A percentile compares a stretch with the other conserved stretches of the same genome.
These are phyloP conservation scores for Xenopus petersii DNA, from an alignment of 2,797 vertebrate genomes.

Conservation along the genomic window DNA sequence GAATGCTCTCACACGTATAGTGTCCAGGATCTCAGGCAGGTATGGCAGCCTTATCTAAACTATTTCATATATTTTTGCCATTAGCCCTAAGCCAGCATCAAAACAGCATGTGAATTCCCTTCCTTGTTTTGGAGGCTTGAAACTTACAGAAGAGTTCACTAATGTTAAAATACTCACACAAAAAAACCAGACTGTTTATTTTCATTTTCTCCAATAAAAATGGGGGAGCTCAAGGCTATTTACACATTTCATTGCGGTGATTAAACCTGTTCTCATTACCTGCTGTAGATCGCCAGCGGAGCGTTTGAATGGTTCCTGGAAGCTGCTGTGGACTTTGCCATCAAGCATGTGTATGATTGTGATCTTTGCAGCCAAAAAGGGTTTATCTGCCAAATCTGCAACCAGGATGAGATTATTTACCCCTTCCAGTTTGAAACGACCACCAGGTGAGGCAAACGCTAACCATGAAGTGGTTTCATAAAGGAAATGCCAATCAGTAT, in stretches of 20 bases:
- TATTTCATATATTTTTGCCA: too few relatives aligned
- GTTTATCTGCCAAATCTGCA: slow-evolving; percentile 94
- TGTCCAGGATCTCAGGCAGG: slow-evolving; percentile 82
- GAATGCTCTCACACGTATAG: slow-evolving; percentile 88
- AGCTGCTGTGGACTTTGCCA: slow-evolving; percentile 72
- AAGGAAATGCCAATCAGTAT: too few relatives aligned
- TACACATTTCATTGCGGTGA: too few relatives aligned
- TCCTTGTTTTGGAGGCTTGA: too few relatives aligned
- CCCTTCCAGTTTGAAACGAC: slow-evolving; percentile 91
- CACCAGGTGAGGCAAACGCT: slow-evolving; percentile 66
- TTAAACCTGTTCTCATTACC: neutral
- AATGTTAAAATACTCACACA: too few relatives aligned
- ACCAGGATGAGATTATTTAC: slow-evolving; percentile 81
- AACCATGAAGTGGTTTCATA: too few relatives aligned
- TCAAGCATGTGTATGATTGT: slow-evolving; percentile 83
- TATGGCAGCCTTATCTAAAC: slow-evolving; percentile 44
- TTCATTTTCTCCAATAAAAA: too few relatives aligned
- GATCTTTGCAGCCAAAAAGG: slow-evolving; percentile 91
- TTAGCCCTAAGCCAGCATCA: too few relatives aligned
- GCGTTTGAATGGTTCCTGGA: slow-evolving; percentile 74
- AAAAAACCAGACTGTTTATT: too few relatives aligned
- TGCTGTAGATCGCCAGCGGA: slow-evolving; percentile 75
- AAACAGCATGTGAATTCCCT: too few relatives aligned
- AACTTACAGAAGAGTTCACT: too few relatives aligned
- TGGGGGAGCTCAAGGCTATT: too few relatives aligned